A percentile compares a stretch with the other conserved stretches of the same genome.
Evolutionary conservation across 2,888 invertebrate genomes (phyloP).

Genomic region (Chelonus formosanus): DNA sequence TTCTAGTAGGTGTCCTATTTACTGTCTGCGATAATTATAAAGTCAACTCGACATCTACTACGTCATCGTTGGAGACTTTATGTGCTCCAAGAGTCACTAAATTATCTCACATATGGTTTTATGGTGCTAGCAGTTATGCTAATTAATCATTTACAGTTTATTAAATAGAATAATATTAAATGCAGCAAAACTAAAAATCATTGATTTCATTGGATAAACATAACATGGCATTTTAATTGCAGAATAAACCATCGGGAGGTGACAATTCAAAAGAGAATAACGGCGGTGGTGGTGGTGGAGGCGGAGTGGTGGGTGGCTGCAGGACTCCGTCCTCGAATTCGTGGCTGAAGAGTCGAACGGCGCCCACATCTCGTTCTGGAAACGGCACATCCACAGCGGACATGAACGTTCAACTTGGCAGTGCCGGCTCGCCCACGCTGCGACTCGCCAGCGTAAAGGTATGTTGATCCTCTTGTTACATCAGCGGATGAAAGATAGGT

Average conservation of each 20-base stretch:
- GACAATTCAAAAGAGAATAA: conserved; percentile 52
- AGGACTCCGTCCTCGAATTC: conserved; percentile 57
- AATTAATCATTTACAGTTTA: not conserved
- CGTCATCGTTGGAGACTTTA: not conserved
- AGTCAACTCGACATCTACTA: conserved; percentile 47
- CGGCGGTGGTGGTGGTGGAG: conserved; percentile 42
- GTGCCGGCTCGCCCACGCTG: conserved; percentile 66
- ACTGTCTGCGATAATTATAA: conserved; percentile 55
- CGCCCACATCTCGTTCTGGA: conserved; percentile 59
- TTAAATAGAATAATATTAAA: not conserved
- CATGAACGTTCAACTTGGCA: conserved; percentile 68
- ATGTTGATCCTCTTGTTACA: conserved; percentile 23
- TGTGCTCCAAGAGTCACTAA: not conserved
- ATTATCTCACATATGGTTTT: not conserved
- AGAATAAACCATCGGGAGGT: conserved; percentile 56
- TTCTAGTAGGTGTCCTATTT: conserved; percentile 52
- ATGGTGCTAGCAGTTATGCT: not conserved
- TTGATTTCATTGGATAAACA: not conserved
- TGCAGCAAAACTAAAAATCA: not conserved
- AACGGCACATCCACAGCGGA: conserved; percentile 62
- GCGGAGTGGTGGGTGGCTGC: conserved; percentile 46
- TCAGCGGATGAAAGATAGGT: no score
- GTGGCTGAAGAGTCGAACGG: conserved; percentile 61
- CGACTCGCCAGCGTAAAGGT: conserved; percentile 65
- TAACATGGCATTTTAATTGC: conserved; percentile 39